phyloP scores from a whole-genome alignment of 2,113 vertebrate genomes.

The Scomber scombrus region DNA sequence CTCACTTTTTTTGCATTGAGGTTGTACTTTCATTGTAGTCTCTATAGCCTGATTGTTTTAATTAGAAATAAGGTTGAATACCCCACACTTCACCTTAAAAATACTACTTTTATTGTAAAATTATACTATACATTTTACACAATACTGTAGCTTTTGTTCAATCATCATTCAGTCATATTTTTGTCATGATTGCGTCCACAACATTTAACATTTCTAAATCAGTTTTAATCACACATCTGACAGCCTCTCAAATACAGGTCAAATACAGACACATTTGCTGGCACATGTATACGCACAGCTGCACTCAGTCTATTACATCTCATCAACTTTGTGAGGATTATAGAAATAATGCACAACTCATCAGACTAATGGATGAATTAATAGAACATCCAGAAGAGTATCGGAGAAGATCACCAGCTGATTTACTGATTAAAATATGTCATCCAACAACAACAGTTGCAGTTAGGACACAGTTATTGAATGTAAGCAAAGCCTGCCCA shows the following conservation, averaged over 20 bases:
- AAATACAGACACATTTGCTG: slow-evolving; percentile 24
- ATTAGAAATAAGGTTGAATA: too few relatives aligned
- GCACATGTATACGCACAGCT: slow-evolving; percentile 31
- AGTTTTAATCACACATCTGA: slow-evolving; percentile 43
- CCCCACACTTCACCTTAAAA: too few relatives aligned
- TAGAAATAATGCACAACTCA: slow-evolving; percentile 15
- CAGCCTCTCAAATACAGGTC: slow-evolving; percentile 2
- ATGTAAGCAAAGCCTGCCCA: slow-evolving; percentile 9
- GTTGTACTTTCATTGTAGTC: too few relatives aligned
- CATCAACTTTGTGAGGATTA: slow-evolving; percentile 45
- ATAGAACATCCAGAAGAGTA: slow-evolving; percentile 5
- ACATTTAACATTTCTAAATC: slow-evolving; percentile 21
- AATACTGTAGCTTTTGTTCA: not conserved
- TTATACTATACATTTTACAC: too few relatives aligned
- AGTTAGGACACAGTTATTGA: slow-evolving; percentile 2
- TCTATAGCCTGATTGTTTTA: too few relatives aligned
- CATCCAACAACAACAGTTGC: slow-evolving; percentile 12
- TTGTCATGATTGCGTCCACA: not conserved
- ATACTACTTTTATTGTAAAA: too few relatives aligned
- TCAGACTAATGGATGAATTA: slow-evolving; percentile 40
- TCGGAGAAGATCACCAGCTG: slow-evolving; percentile 16
- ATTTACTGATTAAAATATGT: slow-evolving; percentile 32
- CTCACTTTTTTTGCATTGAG: too few relatives aligned
- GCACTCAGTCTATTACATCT: slow-evolving; percentile 19
- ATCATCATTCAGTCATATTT: not conserved